A percentile compares a stretch with the other conserved stretches of the same genome.
Conservation (phyloP, 2,888 invertebrate genomes). For the Phytoseiulus persimilis region DNA sequence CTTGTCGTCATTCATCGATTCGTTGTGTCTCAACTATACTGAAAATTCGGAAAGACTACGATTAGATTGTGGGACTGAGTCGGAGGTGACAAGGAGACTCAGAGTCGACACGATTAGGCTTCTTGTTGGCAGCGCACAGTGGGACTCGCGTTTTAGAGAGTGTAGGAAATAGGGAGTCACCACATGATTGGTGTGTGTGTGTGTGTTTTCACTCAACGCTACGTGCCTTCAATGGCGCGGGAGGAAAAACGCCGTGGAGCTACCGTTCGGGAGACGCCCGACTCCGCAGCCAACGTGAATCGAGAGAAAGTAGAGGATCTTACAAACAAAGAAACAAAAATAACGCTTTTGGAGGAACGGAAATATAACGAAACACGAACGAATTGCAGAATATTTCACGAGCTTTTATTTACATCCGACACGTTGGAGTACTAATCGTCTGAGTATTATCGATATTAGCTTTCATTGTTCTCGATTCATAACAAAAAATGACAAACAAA, state of each 20-base stretch:
- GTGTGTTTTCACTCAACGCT: too few relatives aligned
- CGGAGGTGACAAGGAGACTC: neutral
- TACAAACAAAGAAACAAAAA: neutral
- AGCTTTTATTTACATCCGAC: conserved; percentile 10
- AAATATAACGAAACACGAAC: neutral
- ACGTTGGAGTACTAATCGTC: neutral
- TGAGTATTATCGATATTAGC: conserved; percentile 26
- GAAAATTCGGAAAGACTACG: neutral
- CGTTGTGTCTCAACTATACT: neutral
- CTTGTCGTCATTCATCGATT: neutral
- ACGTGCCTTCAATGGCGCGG: too few relatives aligned
- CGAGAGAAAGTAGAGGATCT: too few relatives aligned
- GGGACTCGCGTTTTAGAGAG: too few relatives aligned
- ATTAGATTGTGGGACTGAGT: neutral
- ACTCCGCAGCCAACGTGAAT: too few relatives aligned
- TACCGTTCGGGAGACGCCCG: too few relatives aligned
- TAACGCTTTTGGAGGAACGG: neutral
- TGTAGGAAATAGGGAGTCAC: too few relatives aligned
- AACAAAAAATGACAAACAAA: neutral
- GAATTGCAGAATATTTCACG: neutral
- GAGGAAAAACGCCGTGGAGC: too few relatives aligned
- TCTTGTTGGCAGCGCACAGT: too few relatives aligned
- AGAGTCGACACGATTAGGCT: too few relatives aligned
- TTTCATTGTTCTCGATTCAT: neutral
- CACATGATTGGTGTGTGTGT: too few relatives aligned